Conservation (phyloP, 2,113 vertebrate genomes). For the Epinephelus moara region DNA sequence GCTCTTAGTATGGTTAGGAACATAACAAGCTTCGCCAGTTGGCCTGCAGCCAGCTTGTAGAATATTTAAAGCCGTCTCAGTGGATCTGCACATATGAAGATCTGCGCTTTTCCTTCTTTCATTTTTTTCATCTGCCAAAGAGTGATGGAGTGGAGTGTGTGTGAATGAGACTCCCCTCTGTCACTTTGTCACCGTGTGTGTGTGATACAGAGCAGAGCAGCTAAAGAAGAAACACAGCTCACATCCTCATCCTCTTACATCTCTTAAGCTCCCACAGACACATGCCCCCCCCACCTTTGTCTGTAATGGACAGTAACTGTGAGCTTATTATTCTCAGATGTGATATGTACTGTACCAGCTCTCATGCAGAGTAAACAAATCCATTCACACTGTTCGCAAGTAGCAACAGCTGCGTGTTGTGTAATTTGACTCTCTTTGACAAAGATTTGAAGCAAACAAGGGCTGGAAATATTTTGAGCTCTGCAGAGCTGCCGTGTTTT, state of each 20-base stretch:
- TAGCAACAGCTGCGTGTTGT: conserved; percentile 6
- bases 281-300: background rate
- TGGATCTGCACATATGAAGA: conserved; percentile 10
- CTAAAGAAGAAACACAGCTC: conserved; percentile 34
- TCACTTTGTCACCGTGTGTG: conserved; percentile 19
- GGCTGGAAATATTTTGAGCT: background rate
- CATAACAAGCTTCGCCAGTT: background rate
- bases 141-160: conserved; percentile 26
- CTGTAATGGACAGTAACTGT: conserved; percentile 18
- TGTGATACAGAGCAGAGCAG: conserved; percentile 53
- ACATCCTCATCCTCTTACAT: conserved; percentile 37
- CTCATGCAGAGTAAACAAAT: background rate
- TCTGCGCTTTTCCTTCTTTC: conserved; percentile 9
- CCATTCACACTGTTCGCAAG: background rate
- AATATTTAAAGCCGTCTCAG: conserved; percentile 26
- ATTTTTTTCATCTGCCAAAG: conserved; percentile 17
- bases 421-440: background rate
- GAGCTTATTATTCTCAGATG: conserved; percentile 18
- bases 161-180: conserved; percentile 19
- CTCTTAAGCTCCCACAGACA: background rate
- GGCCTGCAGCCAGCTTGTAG: conserved; percentile 22
- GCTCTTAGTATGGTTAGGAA: conserved; percentile 2
- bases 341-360: too few relatives aligned
- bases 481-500: background rate
- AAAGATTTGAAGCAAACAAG: background rate